Evolutionary conservation across 2,113 vertebrate genomes (phyloP), one percentile per base, ranked within the genome.

Genomic region (Bagarius yarrelli): DNA sequence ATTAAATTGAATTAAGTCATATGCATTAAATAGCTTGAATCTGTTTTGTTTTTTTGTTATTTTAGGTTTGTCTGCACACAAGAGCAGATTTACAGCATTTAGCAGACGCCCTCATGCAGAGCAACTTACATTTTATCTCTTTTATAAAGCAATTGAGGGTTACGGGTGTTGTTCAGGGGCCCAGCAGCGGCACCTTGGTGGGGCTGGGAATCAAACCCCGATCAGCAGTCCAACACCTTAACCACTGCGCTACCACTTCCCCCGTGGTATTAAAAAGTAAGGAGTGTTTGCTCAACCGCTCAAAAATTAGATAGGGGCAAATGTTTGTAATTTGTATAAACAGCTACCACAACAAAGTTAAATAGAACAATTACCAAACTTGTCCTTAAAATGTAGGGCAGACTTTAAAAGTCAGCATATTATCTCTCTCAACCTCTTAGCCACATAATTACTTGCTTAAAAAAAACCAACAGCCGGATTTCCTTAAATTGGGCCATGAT

Each of bases 391-490:
- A n/a, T 59, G 75, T 47, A 52, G 76, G 69, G 82, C 63, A 83
- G 30, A 77, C 75, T 30, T 13, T 44, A 71, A 81, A 4, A 30
- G 59, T 78, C 50, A 88, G 84, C 83, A 70, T 85, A 83, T 87
- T 88, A 90, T 90, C 87, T 53, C 44, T 47, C 44, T 47, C 44
- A 55, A 32, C 18, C 50, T 55, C 27, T 87, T 66, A 87, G 47
- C 18, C 44, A 89, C 86, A 84, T 87, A 88, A 90, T 91, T 87
- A 88, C 83, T 66, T 83, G 23, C 64, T 15, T 34, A 52, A 8
- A n/a, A 55, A 53, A 84, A 86, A 85, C 80, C 83, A 85, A 87
- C 87, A 86, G 78, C 83, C 66, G 70, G 55, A 81, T 44, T 64
- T 70, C 55, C 67, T 53, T 53, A 69, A 34, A 60, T 44, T 57